phyloP scores from a whole-genome alignment of 2,888 invertebrate genomes.

The Mesoligia furuncula region DNA sequence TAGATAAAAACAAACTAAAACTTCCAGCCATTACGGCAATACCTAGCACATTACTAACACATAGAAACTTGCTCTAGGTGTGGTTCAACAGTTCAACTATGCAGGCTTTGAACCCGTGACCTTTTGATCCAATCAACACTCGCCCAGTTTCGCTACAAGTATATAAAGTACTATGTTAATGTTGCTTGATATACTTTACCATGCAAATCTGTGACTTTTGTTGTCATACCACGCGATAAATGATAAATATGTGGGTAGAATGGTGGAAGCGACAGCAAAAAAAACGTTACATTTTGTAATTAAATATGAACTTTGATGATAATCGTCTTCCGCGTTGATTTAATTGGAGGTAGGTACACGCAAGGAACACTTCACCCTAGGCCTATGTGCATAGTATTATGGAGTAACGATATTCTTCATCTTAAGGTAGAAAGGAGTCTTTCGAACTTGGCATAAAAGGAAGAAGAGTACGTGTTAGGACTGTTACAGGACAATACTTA shows the following conservation, averaged over 20 bases:
- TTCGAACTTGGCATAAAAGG: too few relatives aligned
- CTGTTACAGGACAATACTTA: background rate
- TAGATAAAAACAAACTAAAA: background rate
- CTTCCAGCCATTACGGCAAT: background rate
- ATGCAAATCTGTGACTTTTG: slow-evolving; percentile 32
- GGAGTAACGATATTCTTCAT: background rate
- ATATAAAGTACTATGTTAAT: slow-evolving; percentile 28
- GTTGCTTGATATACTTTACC: slow-evolving; percentile 14
- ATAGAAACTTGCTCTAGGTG: slow-evolving; percentile 34
- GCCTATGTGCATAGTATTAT: background rate
- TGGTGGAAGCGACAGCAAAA: background rate
- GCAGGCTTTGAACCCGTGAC: slow-evolving; percentile 53
- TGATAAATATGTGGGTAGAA: background rate
- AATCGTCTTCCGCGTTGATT: slow-evolving; percentile 25
- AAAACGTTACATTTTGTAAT: slow-evolving; percentile 18
- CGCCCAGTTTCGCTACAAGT: slow-evolving; percentile 42
- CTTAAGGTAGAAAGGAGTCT: too few relatives aligned
- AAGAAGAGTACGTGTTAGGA: background rate
- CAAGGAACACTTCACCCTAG: background rate
- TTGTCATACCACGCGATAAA: background rate
- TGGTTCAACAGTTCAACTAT: slow-evolving; percentile 52
- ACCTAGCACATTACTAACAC: slow-evolving; percentile 13
- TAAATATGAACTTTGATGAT: slow-evolving; percentile 29
- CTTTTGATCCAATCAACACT: slow-evolving; percentile 61
- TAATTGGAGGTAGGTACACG: background rate